These are phyloP conservation scores for Pseudomugil tenellus DNA, from an alignment of 2,797 vertebrate species.

Conservation along the genomic window DNA sequence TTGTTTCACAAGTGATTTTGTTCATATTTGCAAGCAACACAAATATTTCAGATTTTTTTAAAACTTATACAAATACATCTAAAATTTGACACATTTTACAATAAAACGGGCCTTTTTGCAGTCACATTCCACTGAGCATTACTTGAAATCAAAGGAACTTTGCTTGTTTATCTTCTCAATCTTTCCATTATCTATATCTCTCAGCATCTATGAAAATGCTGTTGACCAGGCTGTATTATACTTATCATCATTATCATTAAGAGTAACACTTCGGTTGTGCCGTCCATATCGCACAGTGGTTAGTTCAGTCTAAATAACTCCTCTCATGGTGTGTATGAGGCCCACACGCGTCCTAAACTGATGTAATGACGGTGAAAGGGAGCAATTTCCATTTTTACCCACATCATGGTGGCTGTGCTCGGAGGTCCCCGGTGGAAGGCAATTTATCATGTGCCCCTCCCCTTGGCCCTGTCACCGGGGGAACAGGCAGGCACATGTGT, in stretches of 20 bases:
- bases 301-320: conserved; percentile 55
- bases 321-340: conserved; percentile 60
- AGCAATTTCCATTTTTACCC: conserved; percentile 87
- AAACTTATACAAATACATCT: neutral
- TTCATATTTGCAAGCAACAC: neutral
- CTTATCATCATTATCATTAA: conserved; percentile 37
- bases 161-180: neutral
- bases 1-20: neutral
- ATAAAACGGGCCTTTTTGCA: neutral
- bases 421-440: conserved; percentile 85
- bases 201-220: neutral
- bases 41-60: neutral
- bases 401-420: conserved; percentile 85
- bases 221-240: conserved; percentile 48
- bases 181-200: conserved; percentile 7
- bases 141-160: conserved; percentile 4
- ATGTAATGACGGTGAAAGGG: conserved; percentile 88
- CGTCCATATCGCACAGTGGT: conserved; percentile 53
- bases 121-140: neutral
- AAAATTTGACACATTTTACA: neutral
- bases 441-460: conserved; percentile 88
- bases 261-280: conserved; percentile 23
- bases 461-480: conserved; percentile 83
- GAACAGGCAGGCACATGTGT: conserved; percentile 86
- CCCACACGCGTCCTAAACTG: conserved; percentile 85